These are phyloP conservation scores for Heliothis subflexa DNA, from an alignment of 1,140 invertebrate species.

Conservation along the genomic window DNA sequence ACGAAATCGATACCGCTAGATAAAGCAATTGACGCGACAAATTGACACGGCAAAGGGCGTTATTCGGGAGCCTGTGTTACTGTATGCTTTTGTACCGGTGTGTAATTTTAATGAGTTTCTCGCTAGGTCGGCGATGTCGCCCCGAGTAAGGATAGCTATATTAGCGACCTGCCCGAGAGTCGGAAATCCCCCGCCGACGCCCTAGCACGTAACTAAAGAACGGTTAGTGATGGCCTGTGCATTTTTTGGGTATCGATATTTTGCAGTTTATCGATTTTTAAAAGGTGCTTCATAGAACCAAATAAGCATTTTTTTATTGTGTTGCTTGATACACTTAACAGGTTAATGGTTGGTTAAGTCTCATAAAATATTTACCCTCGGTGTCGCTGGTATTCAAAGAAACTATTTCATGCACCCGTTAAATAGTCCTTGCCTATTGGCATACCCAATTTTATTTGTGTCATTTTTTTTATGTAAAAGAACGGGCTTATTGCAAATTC, in stretches of 20 bases:
- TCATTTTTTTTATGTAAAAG: too few relatives aligned
- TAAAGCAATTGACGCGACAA: constrained; percentile 52
- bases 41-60: constrained; percentile 43
- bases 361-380: too few relatives aligned
- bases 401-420: too few relatives aligned
- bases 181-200: constrained; percentile 63
- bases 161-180: constrained; percentile 68
- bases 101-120: constrained; percentile 84
- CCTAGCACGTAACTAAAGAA: constrained; percentile 58
- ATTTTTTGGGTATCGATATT: constrained; percentile 22
- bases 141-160: constrained; percentile 70
- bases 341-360: too few relatives aligned
- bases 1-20: constrained; percentile 4
- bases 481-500: too few relatives aligned
- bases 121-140: constrained; percentile 70
- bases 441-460: too few relatives aligned
- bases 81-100: constrained; percentile 68
- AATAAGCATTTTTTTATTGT: background rate
- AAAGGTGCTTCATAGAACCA: too few relatives aligned
- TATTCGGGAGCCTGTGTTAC: background rate
- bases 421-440: too few relatives aligned
- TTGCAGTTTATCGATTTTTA: background rate
- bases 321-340: too few relatives aligned
- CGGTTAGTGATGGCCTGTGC: constrained; percentile 35
- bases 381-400: too few relatives aligned